Conservation (phyloP, 2,113 vertebrate genomes). For the Amazona vittata region DNA sequence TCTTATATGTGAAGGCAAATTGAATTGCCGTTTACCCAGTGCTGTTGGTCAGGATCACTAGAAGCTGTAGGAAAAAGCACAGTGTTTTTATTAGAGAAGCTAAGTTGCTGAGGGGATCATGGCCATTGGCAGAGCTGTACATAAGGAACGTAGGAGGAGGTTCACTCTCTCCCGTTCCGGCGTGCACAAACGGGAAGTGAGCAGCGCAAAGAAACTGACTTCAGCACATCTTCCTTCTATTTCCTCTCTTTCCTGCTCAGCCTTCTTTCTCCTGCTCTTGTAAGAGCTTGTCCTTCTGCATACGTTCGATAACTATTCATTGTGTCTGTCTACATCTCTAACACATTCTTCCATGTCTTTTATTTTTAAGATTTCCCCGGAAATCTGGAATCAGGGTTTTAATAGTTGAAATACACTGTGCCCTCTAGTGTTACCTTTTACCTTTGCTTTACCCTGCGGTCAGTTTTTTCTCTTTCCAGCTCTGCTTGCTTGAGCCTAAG, state of each 20-base stretch:
- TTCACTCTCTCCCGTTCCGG: not conserved
- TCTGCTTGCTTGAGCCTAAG: not conserved
- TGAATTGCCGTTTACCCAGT: not conserved
- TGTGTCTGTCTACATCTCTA: not conserved
- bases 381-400: not conserved
- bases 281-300: not conserved
- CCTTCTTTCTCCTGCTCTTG: not conserved
- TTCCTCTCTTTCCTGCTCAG: not conserved
- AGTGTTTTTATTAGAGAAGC: not conserved
- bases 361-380: not conserved
- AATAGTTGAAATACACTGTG: not conserved
- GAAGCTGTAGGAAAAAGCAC: not conserved
- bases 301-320: not conserved
- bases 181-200: not conserved
- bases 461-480: not conserved
- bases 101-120: not conserved
- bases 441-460: not conserved
- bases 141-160: not conserved
- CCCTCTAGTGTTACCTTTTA: not conserved
- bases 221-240: not conserved
- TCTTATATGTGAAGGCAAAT: not conserved
- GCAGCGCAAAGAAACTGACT: not conserved
- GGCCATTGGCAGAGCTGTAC: not conserved
- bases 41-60: not conserved
- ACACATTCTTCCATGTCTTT: not conserved